Base-by-base conservation (phyloP, 2,797 vertebrate species). In the Emydoidea blandingii region DNA sequence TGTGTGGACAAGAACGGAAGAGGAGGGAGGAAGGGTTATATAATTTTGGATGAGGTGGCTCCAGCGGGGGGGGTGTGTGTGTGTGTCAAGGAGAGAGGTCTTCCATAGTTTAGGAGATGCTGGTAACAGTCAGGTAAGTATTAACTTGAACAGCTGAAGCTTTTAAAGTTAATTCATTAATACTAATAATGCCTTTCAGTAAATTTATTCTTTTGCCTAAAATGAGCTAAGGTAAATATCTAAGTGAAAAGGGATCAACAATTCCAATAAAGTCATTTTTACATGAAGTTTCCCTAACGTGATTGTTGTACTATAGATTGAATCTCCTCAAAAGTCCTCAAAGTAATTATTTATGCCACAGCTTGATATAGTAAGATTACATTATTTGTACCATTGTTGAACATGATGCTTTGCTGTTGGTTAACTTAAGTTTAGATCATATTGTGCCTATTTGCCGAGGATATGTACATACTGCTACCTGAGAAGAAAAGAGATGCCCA, bases 21-120 rank as follows among this genome's bases (percentile, higher is more conserved):
- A 12, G 16, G 15, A 79, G 92, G 59, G 72, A 12, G 81, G 87
- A 90, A 87, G 9, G 6, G 76, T 41, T 29, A 16, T 1, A 47
- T 44, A 23, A 0, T 76, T 18, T 5, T 76, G n/a, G 68, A 0
- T 1, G 21, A 11, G 0, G 0, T 1, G 18, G 18, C 8, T 78
- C 23, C 37, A 94, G 76, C 18, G 44, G 44, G n/a, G n/a, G n/a
- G n/a, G n/a, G n/a, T n/a, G n/a, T n/a, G n/a, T n/a, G n/a, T n/a
- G n/a, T n/a, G n/a, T 29, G 1, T 15, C 59, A 18, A 82, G 12
- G 82, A 52, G 19, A 57, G 1, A 88, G 84, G 81, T 15, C 31
- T 9, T 82, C 85, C 1, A 9, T 54, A 72, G 34, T 79, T 89
- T 88, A 81, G 8, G 31, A 86, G 29, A 2, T 65, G n/a, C 59